phyloP scores from a whole-genome alignment of 2,888 invertebrate genomes.

The Pecten maximus region DNA sequence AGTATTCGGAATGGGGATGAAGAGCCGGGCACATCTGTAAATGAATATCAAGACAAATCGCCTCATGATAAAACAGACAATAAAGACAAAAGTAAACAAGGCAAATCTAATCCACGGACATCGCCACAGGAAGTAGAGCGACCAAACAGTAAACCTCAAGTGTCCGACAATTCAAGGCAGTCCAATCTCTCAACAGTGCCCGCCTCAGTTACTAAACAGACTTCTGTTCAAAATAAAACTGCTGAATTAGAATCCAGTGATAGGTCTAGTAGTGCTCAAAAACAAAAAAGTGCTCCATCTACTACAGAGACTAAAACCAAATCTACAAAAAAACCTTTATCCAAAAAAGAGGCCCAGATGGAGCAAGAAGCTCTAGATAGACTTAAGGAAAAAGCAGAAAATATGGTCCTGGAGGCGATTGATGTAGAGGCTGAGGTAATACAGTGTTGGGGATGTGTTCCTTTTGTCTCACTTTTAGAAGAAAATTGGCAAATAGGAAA shows the following conservation, averaged over 20 bases:
- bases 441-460: no score
- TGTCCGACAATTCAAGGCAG: not conserved
- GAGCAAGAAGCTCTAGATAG: constrained; percentile 69
- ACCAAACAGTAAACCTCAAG: not conserved
- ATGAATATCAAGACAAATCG: not conserved
- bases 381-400: constrained; percentile 86
- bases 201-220: not conserved
- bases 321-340: not conserved
- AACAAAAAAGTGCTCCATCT: constrained; percentile 39
- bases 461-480: not conserved
- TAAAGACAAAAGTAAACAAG: not conserved
- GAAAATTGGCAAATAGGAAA: not conserved
- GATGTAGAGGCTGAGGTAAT: constrained; percentile 87
- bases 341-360: not conserved
- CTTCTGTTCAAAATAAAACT: not conserved
- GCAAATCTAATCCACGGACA: not conserved
- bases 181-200: not conserved
- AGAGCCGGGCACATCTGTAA: not conserved
- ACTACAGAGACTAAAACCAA: constrained; percentile 37
- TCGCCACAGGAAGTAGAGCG: not conserved
- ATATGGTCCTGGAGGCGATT: constrained; percentile 88
- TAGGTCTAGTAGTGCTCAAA: not conserved
- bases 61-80: not conserved
- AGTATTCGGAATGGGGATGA: not conserved
- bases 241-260: not conserved